Conservation (phyloP, 2,797 vertebrate genomes). For the Diceros bicornis region DNA sequence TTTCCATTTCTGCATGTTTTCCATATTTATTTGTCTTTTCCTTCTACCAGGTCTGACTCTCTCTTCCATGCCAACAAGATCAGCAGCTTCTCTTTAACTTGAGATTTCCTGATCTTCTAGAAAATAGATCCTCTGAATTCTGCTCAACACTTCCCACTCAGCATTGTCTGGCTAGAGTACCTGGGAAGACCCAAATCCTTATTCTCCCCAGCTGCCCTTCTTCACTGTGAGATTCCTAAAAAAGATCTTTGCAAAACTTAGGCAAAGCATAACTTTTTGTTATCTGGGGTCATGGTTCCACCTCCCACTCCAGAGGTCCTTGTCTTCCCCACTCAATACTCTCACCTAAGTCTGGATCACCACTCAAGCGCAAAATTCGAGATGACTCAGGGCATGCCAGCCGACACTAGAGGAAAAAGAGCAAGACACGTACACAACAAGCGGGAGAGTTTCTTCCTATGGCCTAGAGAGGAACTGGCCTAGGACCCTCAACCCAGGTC, state of each 20-base stretch:
- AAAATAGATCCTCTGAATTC: slow-evolving; percentile 41
- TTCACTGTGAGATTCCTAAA: background rate
- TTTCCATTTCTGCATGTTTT: background rate
- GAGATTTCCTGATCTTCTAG: slow-evolving; percentile 11
- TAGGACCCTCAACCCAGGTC: background rate
- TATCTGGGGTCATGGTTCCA: background rate
- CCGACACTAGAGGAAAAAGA: background rate
- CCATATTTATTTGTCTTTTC: background rate
- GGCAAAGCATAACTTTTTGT: background rate
- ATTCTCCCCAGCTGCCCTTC: background rate
- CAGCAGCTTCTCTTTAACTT: slow-evolving; percentile 8
- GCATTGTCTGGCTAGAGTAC: background rate
- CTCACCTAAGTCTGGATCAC: background rate
- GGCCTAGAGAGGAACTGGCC: background rate
- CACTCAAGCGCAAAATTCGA: background rate
- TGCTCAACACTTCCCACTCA: background rate
- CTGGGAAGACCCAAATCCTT: background rate
- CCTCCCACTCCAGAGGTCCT: background rate
- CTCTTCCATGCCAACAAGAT: background rate
- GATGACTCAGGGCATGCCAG: background rate
- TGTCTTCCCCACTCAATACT: background rate
- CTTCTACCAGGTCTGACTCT: background rate
- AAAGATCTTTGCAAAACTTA: background rate
- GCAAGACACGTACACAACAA: background rate
- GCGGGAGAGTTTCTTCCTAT: background rate